Conservation (phyloP, 2,888 invertebrate genomes). For the Lamproptera curius region DNA sequence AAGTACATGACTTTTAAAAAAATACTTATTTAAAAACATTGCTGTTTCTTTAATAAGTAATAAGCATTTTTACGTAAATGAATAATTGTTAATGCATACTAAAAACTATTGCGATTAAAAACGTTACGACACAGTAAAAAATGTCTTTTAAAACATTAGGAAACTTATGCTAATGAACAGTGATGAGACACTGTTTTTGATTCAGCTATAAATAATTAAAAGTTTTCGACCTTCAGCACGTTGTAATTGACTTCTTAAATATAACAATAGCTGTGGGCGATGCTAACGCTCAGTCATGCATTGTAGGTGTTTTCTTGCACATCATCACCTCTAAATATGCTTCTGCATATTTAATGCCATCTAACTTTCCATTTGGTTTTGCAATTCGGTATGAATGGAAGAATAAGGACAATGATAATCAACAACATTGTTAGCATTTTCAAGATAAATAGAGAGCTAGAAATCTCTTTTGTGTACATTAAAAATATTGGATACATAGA, state of each 20-base stretch:
- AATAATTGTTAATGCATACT: no score
- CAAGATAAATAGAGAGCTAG: slow-evolving; percentile 72
- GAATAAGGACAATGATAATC: slow-evolving; percentile 63
- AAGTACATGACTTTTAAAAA: no score
- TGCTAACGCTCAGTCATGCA: slow-evolving; percentile 53
- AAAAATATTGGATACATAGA: slow-evolving; percentile 40
- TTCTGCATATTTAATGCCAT: slow-evolving; percentile 51
- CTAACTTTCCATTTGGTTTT: slow-evolving; percentile 69
- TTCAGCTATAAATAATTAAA: background rate
- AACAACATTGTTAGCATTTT: slow-evolving; percentile 59
- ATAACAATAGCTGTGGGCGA: slow-evolving; percentile 55
- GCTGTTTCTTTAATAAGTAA: no score
- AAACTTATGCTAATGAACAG: background rate
- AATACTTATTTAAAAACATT: no score
- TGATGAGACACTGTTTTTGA: background rate
- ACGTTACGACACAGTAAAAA: no score
- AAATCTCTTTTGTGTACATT: slow-evolving; percentile 35
- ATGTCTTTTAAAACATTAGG: background rate
- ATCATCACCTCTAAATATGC: slow-evolving; percentile 56
- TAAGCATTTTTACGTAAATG: no score
- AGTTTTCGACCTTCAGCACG: background rate
- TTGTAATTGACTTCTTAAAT: slow-evolving; percentile 14
- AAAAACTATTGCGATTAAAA: no score
- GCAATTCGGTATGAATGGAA: slow-evolving; percentile 52
- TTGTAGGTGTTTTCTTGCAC: slow-evolving; percentile 67